A percentile compares a stretch with the other conserved stretches of the same genome.
Evolutionary conservation across 1,140 invertebrate species (phyloP).

Genomic region (Dendrolimus punctatus): DNA sequence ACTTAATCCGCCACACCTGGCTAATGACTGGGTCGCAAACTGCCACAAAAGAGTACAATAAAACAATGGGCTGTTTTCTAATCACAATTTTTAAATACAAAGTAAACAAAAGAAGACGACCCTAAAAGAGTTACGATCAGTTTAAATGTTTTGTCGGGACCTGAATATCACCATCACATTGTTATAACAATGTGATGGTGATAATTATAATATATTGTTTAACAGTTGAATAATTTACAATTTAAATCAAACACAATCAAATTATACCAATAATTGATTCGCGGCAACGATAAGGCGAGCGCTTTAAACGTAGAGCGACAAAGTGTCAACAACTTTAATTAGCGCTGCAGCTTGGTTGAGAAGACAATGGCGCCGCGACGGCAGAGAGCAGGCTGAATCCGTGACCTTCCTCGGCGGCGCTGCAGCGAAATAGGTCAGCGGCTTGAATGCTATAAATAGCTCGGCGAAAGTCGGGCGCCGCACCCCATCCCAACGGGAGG

Average conservation of each 20-base stretch:
- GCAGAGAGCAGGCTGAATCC: slow-evolving; percentile 61
- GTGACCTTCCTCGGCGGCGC: slow-evolving; percentile 65
- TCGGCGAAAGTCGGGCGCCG: slow-evolving; percentile 64
- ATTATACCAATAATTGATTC: slow-evolving; percentile 5
- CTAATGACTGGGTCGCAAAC: no score
- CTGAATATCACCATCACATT: no score
- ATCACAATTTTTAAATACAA: no score
- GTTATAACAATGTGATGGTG: no score
- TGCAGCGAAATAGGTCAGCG: slow-evolving; percentile 69
- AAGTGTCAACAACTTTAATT: slow-evolving; percentile 70
- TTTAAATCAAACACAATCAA: not conserved
- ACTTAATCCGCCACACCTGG: no score
- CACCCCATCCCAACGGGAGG: slow-evolving; percentile 46
- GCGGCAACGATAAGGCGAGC: slow-evolving; percentile 26
- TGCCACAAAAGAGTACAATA: no score
- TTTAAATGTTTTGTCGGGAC: no score
- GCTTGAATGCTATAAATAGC: slow-evolving; percentile 70
- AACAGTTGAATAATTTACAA: not conserved
- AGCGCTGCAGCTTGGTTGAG: slow-evolving; percentile 60
- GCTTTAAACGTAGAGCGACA: slow-evolving; percentile 42
- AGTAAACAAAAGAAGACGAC: no score
- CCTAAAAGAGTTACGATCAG: no score
- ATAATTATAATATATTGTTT: no score
- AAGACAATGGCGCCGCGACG: slow-evolving; percentile 66
- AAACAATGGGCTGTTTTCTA: no score